phyloP scores from a whole-genome alignment of 2,888 invertebrate species.

The Sphaerophoria rueppellii region DNA sequence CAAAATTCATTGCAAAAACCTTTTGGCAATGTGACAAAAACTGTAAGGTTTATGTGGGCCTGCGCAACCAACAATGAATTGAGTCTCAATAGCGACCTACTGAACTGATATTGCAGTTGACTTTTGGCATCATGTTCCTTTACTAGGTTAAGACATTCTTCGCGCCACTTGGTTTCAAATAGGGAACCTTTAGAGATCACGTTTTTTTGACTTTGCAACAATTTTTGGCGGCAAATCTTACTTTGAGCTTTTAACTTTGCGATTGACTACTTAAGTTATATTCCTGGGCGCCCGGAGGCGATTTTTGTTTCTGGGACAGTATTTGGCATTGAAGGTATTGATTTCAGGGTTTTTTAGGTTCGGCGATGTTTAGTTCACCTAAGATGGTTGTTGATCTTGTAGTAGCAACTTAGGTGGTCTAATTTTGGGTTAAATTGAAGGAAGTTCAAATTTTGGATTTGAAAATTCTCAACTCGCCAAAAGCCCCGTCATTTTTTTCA shows the following conservation, averaged over 20 bases:
- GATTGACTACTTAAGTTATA: neutral
- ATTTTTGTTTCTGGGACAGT: conserved; percentile 49
- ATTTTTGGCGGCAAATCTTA: conserved; percentile 19
- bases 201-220: conserved; percentile 59
- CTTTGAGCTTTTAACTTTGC: conserved; percentile 23
- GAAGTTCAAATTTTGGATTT: too few relatives aligned
- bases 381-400: neutral
- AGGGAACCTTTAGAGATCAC: conserved; percentile 55
- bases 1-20: conserved; percentile 45
- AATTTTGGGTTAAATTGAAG: too few relatives aligned
- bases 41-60: conserved; percentile 40
- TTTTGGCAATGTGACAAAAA: conserved; percentile 65
- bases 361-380: conserved; percentile 33
- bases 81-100: conserved; percentile 11
- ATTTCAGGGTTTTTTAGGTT: conserved; percentile 62
- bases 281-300: conserved; percentile 25
- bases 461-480: too few relatives aligned
- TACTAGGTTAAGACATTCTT: conserved; percentile 29
- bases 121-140: neutral
- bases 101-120: too few relatives aligned
- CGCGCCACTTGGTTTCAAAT: conserved; percentile 53
- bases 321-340: conserved; percentile 67
- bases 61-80: conserved; percentile 34
- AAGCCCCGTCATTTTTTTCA: too few relatives aligned
- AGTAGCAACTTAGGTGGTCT: too few relatives aligned